A percentile compares a stretch with the other conserved stretches of the same genome.
Evolutionary conservation across 2,888 invertebrate genomes (phyloP).

Genomic region (Archips crataeganus): DNA sequence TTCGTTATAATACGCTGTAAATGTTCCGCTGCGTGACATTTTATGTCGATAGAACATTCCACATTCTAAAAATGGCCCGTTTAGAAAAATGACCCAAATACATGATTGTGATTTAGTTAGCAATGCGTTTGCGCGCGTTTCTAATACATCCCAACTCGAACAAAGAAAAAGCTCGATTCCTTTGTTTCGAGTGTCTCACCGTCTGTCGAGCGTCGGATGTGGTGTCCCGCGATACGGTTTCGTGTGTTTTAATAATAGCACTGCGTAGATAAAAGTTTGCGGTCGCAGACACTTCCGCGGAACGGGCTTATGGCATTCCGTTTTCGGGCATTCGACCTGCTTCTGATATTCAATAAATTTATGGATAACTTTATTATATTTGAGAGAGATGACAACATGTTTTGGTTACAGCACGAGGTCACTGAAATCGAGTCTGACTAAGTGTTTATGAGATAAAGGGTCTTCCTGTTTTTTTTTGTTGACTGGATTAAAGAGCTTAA

Average conservation of each 20-base stretch:
- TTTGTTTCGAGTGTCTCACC: slow-evolving; percentile 30
- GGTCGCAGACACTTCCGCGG: slow-evolving; percentile 60
- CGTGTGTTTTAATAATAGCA: slow-evolving; percentile 45
- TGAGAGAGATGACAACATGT: not conserved
- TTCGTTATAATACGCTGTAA: not conserved
- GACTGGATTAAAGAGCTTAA: too few relatives aligned
- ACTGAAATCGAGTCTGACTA: not conserved
- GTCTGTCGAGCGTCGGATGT: slow-evolving; percentile 53
- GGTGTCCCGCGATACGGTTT: slow-evolving; percentile 51
- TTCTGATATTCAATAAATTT: slow-evolving; percentile 18
- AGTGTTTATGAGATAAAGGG: too few relatives aligned
- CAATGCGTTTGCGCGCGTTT: slow-evolving; percentile 30
- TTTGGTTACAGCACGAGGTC: not conserved
- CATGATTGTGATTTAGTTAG: slow-evolving; percentile 10
- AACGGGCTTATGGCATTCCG: slow-evolving; percentile 35
- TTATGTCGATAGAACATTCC: not conserved
- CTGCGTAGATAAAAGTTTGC: slow-evolving; percentile 55
- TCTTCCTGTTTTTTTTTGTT: too few relatives aligned
- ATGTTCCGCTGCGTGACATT: not conserved
- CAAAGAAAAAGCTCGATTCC: slow-evolving; percentile 41
- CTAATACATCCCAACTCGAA: slow-evolving; percentile 13
- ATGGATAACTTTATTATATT: not conserved
- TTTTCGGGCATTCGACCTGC: slow-evolving; percentile 30
- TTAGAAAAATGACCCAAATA: not conserved
- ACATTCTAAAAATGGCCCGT: not conserved